Evolutionary conservation across 2,888 invertebrate genomes (phyloP).

Genomic region (Ochlodes sylvanus): DNA sequence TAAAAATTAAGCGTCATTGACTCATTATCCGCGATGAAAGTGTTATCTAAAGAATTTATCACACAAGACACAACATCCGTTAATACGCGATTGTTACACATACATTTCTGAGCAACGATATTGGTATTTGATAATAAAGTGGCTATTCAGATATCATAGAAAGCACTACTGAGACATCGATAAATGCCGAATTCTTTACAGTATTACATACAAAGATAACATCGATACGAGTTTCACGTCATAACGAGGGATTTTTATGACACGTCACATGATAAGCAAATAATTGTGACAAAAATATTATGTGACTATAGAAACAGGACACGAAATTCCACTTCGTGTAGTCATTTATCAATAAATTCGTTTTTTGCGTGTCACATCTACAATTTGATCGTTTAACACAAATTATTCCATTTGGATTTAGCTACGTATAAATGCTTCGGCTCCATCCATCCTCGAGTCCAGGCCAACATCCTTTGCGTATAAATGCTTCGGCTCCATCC

Average conservation of each 20-base stretch:
- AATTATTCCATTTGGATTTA: background rate
- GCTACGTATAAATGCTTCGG: background rate
- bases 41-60: constrained; percentile 19
- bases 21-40: constrained; percentile 14
- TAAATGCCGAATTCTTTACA: constrained; percentile 67
- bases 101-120: constrained; percentile 42
- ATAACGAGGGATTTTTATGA: constrained; percentile 46
- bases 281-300: constrained; percentile 26
- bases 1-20: background rate
- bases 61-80: constrained; percentile 13
- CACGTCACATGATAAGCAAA: constrained; percentile 43
- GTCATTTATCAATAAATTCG: constrained; percentile 4
- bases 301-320: constrained; percentile 28
- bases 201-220: constrained; percentile 61
- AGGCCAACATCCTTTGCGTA: too few species aligned
- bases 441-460: too few species aligned
- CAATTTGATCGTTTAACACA: background rate
- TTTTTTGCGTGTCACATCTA: background rate
- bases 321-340: background rate
- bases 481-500: too few species aligned
- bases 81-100: constrained; percentile 3
- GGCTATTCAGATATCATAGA: constrained; percentile 63
- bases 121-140: constrained; percentile 63
- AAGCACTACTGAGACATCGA: constrained; percentile 59
- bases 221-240: constrained; percentile 46